These are phyloP conservation scores for Tachyglossus aculeatus DNA, from an alignment of 2,797 vertebrate species.

Conservation along the genomic window DNA sequence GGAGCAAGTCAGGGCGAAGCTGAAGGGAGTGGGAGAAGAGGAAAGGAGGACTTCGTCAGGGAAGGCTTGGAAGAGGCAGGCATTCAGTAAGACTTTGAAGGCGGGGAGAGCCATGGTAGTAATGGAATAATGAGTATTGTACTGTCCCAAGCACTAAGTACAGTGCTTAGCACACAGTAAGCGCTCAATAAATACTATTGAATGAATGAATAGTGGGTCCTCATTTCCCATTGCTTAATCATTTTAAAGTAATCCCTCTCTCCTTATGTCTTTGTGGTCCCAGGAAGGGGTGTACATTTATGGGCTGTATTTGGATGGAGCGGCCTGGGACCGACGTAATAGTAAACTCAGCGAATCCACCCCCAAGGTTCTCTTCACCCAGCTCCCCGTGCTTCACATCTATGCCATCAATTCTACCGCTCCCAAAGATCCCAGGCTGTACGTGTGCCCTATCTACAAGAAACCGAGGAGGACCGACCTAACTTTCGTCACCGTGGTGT, in stretches of 20 bases:
- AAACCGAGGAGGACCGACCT: constrained; percentile 82
- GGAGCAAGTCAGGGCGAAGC: no score
- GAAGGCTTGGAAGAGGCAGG: no score
- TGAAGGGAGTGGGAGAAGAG: no score
- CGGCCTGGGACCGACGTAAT: constrained; percentile 81
- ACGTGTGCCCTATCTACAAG: constrained; percentile 85
- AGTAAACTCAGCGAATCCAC: constrained; percentile 76
- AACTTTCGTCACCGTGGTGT: constrained; percentile 81
- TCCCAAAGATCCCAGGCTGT: constrained; percentile 77
- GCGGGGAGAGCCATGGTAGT: no score
- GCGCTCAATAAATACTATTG: no score
- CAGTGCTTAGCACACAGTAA: no score
- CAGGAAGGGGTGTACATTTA: constrained; percentile 85
- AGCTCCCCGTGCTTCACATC: constrained; percentile 81
- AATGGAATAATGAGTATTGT: no score
- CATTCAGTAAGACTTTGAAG: no score
- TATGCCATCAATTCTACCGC: constrained; percentile 79
- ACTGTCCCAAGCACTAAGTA: no score
- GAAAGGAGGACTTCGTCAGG: no score
- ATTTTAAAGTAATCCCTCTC: not conserved
- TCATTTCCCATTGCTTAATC: not conserved
- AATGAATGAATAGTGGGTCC: not conserved
- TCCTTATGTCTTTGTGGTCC: constrained; percentile 30
- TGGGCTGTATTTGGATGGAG: constrained; percentile 84
- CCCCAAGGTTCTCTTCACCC: constrained; percentile 81